phyloP scores from a whole-genome alignment of 2,113 vertebrate species.

The Prionailurus bengalensis region DNA sequence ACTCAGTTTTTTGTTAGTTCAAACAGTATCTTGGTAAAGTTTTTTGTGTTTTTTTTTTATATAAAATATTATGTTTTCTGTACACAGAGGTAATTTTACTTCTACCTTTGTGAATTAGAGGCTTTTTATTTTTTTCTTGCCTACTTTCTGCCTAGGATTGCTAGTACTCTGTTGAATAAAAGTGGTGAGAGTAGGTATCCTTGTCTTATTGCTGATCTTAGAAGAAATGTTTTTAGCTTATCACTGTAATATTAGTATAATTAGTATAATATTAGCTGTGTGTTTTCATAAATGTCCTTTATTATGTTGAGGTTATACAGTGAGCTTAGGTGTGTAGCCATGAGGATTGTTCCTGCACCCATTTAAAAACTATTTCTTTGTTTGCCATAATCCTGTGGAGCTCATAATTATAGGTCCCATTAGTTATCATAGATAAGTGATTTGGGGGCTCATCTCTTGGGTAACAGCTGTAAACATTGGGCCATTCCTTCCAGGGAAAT shows the following conservation, averaged over 20 bases:
- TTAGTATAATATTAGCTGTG: neutral
- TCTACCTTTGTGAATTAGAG: neutral
- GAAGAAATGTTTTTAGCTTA: neutral
- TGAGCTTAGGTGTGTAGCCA: neutral
- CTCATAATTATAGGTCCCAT: neutral
- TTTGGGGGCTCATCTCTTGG: neutral
- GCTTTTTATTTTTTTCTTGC: neutral
- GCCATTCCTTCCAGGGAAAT: neutral
- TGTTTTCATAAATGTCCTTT: neutral
- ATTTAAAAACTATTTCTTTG: neutral
- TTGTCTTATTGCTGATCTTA: neutral
- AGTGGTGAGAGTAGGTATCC: neutral
- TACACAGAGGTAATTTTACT: neutral
- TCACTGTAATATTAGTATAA: neutral
- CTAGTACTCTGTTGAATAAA: neutral
- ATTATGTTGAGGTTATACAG: neutral
- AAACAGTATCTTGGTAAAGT: neutral
- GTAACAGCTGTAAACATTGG: neutral
- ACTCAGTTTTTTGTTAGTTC: neutral
- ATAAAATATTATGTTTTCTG: neutral
- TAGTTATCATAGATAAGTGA: neutral
- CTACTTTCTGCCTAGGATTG: neutral
- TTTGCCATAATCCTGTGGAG: neutral
- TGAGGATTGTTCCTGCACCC: neutral
- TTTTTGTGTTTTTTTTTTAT: neutral